Conservation (phyloP, 2,888 invertebrate genomes). For the Rhodophaea formosa region DNA sequence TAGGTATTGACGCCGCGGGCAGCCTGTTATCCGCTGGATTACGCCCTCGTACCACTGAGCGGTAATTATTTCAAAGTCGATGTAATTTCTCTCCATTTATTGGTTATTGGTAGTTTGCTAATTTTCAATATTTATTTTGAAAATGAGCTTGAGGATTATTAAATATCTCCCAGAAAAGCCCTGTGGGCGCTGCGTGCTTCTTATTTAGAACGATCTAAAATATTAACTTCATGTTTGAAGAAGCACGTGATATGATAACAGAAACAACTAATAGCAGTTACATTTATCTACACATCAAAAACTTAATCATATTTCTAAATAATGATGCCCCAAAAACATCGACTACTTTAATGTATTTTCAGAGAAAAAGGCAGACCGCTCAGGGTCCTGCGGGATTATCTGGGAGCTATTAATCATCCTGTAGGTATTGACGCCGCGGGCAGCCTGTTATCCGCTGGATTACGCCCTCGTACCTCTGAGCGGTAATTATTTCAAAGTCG, state of each 20-base stretch:
- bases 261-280: too few species aligned
- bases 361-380: constrained; percentile 22
- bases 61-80: constrained; percentile 14
- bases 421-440: constrained; percentile 52
- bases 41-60: constrained; percentile 11
- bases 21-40: constrained; percentile 44
- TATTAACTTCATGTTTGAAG: too few species aligned
- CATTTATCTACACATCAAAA: too few species aligned
- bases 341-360: too few species aligned
- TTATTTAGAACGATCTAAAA: too few species aligned
- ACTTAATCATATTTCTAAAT: neutral
- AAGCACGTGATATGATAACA: too few species aligned
- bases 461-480: constrained; percentile 13
- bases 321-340: too few species aligned
- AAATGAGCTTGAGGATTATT: neutral
- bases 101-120: neutral
- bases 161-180: too few species aligned
- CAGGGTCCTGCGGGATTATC: constrained; percentile 52
- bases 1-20: constrained; percentile 53
- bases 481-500: constrained; percentile 14
- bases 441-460: constrained; percentile 45
- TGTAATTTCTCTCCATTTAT: constrained; percentile 2
- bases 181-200: too few species aligned
- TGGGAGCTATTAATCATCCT: constrained; percentile 62
- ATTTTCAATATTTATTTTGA: neutral